A percentile compares a stretch with the other conserved stretches of the same genome.
Evolutionary conservation across 23 tunicate species (phyloP).

Genomic region (Aplidium turbinatum): DNA sequence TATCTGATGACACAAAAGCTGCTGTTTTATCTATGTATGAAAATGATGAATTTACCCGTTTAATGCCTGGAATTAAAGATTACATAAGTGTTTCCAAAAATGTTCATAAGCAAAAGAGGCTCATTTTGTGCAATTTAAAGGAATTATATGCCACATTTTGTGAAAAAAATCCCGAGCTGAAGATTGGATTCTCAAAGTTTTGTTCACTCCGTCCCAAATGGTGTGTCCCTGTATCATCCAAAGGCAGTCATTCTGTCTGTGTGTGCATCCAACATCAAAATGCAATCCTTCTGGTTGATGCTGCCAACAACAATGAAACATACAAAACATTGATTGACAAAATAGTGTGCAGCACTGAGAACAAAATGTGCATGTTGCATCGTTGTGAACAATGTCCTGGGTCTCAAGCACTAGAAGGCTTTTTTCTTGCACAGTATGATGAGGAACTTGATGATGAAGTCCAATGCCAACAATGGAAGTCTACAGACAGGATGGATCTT

Average conservation of each 20-base stretch:
- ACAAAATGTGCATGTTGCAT: constrained; percentile 26
- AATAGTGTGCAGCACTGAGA: constrained; percentile 10
- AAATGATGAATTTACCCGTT: constrained; percentile 5
- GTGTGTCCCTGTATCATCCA: constrained; percentile 8
- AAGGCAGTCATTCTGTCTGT: constrained; percentile 27
- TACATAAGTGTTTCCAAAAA: constrained; percentile 4
- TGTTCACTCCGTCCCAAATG: constrained; percentile 13
- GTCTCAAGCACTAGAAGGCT: background rate
- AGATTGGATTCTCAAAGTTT: constrained; percentile 29
- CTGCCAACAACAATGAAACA: background rate
- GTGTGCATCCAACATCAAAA: constrained; percentile 22
- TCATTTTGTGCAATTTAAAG: constrained; percentile 6
- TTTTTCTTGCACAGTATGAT: background rate
- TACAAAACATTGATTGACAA: background rate
- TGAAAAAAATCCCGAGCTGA: constrained; percentile 2
- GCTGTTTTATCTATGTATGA: background rate
- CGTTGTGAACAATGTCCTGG: constrained; percentile 16
- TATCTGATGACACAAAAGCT: constrained; percentile 5
- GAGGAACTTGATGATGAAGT: constrained; percentile 9
- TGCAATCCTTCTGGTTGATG: background rate
- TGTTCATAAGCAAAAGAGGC: constrained; percentile 12
- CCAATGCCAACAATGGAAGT: constrained; percentile 11
- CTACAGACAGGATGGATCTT: background rate
- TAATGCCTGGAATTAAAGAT: constrained; percentile 19
- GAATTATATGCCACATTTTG: constrained; percentile 15